phyloP scores from a whole-genome alignment of 2,888 invertebrate species.

The Polydrusus tereticollis region DNA sequence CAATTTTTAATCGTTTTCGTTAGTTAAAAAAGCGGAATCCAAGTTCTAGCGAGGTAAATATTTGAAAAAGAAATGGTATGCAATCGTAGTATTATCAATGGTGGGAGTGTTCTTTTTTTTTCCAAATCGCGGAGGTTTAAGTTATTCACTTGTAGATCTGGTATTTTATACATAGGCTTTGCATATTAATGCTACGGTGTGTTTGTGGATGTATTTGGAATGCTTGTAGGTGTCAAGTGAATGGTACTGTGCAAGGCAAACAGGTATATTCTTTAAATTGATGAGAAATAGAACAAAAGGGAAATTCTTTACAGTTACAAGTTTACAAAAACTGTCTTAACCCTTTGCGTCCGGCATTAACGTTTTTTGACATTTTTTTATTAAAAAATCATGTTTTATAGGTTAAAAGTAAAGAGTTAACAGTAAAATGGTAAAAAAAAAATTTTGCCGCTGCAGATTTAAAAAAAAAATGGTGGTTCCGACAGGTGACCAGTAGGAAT shows the following conservation, averaged over 20 bases:
- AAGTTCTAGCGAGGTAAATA: background rate
- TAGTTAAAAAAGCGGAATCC: conserved; percentile 27
- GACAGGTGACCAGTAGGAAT: too few species aligned
- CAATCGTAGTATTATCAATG: background rate
- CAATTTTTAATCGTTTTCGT: conserved; percentile 40
- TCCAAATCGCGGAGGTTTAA: background rate
- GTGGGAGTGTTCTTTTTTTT: background rate
- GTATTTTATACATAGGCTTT: background rate
- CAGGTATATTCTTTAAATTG: background rate
- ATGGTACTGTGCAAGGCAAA: background rate
- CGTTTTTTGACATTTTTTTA: too few species aligned
- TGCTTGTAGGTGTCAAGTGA: background rate
- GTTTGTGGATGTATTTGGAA: background rate
- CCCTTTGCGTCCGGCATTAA: too few species aligned
- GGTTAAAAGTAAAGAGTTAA: too few species aligned
- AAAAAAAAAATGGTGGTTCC: too few species aligned
- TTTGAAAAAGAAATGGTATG: background rate
- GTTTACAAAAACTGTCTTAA: too few species aligned
- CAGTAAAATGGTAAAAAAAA: too few species aligned
- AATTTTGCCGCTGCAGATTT: too few species aligned
- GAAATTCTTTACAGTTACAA: too few species aligned
- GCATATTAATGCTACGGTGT: background rate
- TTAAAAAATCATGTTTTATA: too few species aligned
- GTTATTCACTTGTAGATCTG: background rate
- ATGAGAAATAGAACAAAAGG: background rate